These are phyloP conservation scores for Chloropsis hardwickii DNA, from an alignment of 2,113 vertebrate genomes.

Conservation along the genomic window DNA sequence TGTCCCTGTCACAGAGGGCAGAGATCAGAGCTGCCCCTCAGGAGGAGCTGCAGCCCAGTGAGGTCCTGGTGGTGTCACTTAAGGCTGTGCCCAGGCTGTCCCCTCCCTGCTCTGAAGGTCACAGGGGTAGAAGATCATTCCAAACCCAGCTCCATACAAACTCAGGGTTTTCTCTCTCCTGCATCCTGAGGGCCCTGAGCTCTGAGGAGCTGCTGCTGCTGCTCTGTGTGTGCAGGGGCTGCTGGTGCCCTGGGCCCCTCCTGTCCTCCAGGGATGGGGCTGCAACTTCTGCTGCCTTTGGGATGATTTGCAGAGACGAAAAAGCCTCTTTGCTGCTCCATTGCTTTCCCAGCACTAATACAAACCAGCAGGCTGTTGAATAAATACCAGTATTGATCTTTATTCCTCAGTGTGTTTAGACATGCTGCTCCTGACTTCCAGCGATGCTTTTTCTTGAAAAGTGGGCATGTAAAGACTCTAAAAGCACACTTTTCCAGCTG, in stretches of 20 bases:
- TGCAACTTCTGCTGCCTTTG: background rate
- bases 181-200: background rate
- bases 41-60: background rate
- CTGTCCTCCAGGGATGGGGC: background rate
- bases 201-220: background rate
- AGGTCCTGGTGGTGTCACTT: background rate
- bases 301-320: background rate
- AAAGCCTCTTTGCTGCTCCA: background rate
- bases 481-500: background rate
- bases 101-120: background rate
- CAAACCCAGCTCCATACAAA: background rate
- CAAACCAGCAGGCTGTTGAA: background rate
- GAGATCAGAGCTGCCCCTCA: background rate
- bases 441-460: background rate
- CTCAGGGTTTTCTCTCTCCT: background rate
- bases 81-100: background rate
- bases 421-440: background rate
- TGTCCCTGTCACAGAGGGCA: background rate
- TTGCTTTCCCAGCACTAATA: background rate
- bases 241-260: background rate
- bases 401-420: background rate
- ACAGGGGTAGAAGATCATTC: accelerated
- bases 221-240: background rate
- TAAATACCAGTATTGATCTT: background rate
- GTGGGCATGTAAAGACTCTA: background rate